A percentile compares a stretch with the other conserved stretches of the same genome.
Evolutionary conservation across 2,888 invertebrate genomes (phyloP).

Genomic region (Isotomurus palustris): DNA sequence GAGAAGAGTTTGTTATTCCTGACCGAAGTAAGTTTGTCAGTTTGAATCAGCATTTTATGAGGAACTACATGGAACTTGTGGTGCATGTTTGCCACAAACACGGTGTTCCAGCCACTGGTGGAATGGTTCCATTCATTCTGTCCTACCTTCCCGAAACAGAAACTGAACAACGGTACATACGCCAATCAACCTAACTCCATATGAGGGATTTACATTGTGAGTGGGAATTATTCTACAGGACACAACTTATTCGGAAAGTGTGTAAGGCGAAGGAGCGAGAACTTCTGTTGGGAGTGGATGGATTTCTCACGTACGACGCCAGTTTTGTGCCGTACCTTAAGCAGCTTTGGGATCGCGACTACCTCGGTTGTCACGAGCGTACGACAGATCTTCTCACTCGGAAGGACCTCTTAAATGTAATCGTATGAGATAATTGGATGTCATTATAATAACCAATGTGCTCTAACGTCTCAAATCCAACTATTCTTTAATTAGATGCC

Average conservation of each 20-base stretch:
- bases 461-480: too few relatives aligned
- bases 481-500: constrained; percentile 55
- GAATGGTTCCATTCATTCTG: constrained; percentile 62
- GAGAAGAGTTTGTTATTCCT: constrained; percentile 60
- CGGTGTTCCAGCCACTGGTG: constrained; percentile 62
- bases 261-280: constrained; percentile 56
- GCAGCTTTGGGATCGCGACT: constrained; percentile 53
- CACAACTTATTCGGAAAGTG: constrained; percentile 52
- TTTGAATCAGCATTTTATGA: constrained; percentile 62
- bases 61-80: constrained; percentile 60
- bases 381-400: too few relatives aligned
- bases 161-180: neutral
- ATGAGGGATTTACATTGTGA: neutral
- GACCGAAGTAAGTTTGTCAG: constrained; percentile 65
- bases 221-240: neutral
- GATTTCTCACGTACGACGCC: constrained; percentile 66
- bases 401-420: too few relatives aligned
- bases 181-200: neutral
- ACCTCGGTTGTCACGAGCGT: too few relatives aligned
- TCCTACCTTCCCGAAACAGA: neutral
- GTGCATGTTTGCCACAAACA: constrained; percentile 59
- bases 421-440: too few relatives aligned
- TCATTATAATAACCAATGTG: too few relatives aligned
- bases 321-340: constrained; percentile 59
- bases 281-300: constrained; percentile 61